Evolutionary conservation across 2,113 vertebrate genomes (phyloP), one percentile per base, ranked within the genome.

Genomic region (Climacteris rufus): DNA sequence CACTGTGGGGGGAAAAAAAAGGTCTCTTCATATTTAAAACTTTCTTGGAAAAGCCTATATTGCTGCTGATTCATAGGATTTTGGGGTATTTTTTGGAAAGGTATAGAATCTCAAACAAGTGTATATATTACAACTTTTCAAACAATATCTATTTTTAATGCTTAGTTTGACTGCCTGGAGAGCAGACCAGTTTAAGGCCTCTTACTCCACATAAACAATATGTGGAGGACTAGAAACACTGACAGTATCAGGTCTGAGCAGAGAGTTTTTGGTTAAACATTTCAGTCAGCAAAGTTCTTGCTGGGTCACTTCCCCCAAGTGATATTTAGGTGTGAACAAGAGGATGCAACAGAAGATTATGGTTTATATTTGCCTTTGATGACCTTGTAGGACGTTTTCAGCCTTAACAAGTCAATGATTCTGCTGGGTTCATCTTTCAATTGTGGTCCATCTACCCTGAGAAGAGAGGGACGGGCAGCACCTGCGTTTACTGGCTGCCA

Each of bases 361-460:
- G 64, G 49, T 56, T 70, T 33, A 10, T 42, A 22, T 18, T 4
- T 42, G 79, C 22, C 16, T 49, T 21, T 9, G 7, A 12, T 11
- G 49, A 33, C 20, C 64, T 42, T 4, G 14, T 27, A 83, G 56
- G 49, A 8, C 56, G 63, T 70, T 37, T 50, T 71, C 64, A 83
- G 4, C 13, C 31, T 63, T 42, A 11, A 19, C 13, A 35, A 17
- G 42, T 37, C 10, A 11, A 19, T 16, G 40, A 17, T 49, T 37
- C 10, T 2, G 1, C 33, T 60, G 64, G 53, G n/a, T 68, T 72
- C 49, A 15, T 54, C 65, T 68, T 79, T 16, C 53, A 5, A 0
- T 2, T 11, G 45, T 2, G 7, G 20, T 28, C 75, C 63, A 33
- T 7, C 28, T 65, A 30, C 33, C 8, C 15, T 0, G 23, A 45